Conservation (phyloP, 2,113 vertebrate species). For the Axis porcinus region DNA sequence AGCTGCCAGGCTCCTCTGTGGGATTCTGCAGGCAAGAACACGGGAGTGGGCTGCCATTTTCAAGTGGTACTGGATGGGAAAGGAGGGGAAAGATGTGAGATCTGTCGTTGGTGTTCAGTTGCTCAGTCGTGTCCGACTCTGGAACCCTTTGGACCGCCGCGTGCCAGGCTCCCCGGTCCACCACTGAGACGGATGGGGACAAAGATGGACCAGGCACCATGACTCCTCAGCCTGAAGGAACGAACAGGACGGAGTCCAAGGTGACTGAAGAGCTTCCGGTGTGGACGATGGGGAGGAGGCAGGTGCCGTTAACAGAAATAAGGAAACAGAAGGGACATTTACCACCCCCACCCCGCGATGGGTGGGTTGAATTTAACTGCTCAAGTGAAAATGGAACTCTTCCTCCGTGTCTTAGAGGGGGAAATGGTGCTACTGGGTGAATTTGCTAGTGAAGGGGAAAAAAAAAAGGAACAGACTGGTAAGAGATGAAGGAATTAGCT, state of each 20-base stretch:
- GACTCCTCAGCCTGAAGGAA: too few species aligned
- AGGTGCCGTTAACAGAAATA: background rate
- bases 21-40: background rate
- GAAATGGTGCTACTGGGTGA: background rate
- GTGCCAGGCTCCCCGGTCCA: background rate
- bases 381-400: background rate
- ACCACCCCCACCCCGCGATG: too few species aligned
- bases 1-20: background rate
- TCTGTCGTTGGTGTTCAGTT: background rate
- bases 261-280: background rate
- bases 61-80: background rate
- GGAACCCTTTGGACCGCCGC: background rate
- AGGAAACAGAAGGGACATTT: too few species aligned
- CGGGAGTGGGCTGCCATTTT: background rate
- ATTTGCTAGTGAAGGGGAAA: background rate
- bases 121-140: background rate
- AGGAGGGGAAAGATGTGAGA: background rate
- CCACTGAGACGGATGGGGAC: accelerated
- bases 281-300: background rate
- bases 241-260: background rate
- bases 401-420: background rate
- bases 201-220: background rate
- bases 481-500: background rate
- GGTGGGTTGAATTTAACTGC: background rate
- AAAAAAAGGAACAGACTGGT: background rate